Base-by-base conservation (phyloP, 1,140 invertebrate genomes). In the Halictus rubicundus region DNA sequence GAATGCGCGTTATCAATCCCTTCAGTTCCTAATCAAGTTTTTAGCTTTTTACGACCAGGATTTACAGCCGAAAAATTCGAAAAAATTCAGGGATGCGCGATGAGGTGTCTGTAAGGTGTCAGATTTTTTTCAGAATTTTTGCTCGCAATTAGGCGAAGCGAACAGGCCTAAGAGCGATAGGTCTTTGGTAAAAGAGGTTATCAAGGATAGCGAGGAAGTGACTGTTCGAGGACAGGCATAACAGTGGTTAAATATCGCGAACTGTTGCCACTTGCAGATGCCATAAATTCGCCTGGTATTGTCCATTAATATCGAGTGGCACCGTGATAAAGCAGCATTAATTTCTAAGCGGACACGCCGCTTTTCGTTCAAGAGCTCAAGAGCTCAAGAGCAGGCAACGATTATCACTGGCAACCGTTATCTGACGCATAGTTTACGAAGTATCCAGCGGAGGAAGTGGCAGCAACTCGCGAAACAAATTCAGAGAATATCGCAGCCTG, bases 321-420 rank as follows among this genome's bases (percentile, higher is more conserved):
- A 59, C 23, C 21, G 32, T 37, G 27, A 76, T 68, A 68, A 68
- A 19, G 68, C 9, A 52, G 52, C 70, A 72, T 72, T 72, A 64
- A 71, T 72, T 42, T 32, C 19, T 4, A 39, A 49, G 37, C 27
- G 19, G 59, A 14, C 46, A 63, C 68, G 10, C 27, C 19, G 7
- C 23, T 19, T 19, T 59, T n/a, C 32, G 23, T 59, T 37, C 6
- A 2, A 27, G 7, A 46, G 39, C 42, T 37, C 6, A 2, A 27
- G 7, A 46, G 39, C 42, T 23, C 21, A 32, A 8, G 52, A 7
- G 54, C 71, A 6, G 8, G 4, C 10, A 19, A 6, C 25, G 25
- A 59, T 68, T 57, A 8, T 49, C 25, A 10, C 42, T n/a, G 4
- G 21, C 8, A n/a, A 21, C 8, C 54, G 54, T 57, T 57, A 57